Percentiles rank a stretch among this genome's conserved stretches.
Conservation (phyloP, 2,797 vertebrate genomes). For the Enteromius paludinosus region DNA sequence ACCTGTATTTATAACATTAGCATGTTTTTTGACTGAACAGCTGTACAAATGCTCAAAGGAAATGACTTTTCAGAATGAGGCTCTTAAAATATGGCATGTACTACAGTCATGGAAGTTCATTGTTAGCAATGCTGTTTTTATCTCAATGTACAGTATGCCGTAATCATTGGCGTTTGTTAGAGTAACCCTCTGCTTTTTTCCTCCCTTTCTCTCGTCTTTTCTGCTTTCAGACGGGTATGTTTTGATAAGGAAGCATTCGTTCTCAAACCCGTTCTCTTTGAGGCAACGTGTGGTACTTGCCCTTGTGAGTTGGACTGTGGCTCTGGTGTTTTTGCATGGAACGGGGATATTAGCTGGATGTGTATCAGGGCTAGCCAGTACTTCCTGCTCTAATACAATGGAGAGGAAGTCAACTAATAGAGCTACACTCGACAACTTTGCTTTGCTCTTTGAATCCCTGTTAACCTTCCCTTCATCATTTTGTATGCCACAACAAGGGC, state of each 20-base stretch:
- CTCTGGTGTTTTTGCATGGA: conserved; percentile 63
- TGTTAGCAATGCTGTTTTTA: conserved; percentile 32
- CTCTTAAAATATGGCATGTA: conserved; percentile 58
- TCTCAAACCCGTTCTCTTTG: conserved; percentile 69
- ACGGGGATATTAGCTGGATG: conserved; percentile 68
- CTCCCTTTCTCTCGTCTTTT: conserved; percentile 73
- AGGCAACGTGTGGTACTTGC: conserved; percentile 51
- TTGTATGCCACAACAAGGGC: conserved; percentile 54
- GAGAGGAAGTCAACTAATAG: conserved; percentile 81
- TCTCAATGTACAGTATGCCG: conserved; percentile 12
- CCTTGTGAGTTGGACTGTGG: conserved; percentile 53
- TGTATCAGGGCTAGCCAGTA: conserved; percentile 80
- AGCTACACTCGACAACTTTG: conserved; percentile 54
- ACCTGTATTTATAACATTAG: conserved; percentile 14
- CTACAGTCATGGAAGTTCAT: conserved; percentile 43
- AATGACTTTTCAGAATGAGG: conserved; percentile 47
- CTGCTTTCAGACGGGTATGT: conserved; percentile 63
- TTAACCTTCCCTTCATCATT: conserved; percentile 42
- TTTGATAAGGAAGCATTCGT: conserved; percentile 76
- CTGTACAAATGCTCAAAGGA: conserved; percentile 51
- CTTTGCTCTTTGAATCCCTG: conserved; percentile 49
- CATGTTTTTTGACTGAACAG: conserved; percentile 34
- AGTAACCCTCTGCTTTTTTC: conserved; percentile 61
- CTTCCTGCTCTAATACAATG: conserved; percentile 83
- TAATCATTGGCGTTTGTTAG: conserved; percentile 55